phyloP scores from a whole-genome alignment of 2,888 invertebrate species.

The Fragum whitleyi region DNA sequence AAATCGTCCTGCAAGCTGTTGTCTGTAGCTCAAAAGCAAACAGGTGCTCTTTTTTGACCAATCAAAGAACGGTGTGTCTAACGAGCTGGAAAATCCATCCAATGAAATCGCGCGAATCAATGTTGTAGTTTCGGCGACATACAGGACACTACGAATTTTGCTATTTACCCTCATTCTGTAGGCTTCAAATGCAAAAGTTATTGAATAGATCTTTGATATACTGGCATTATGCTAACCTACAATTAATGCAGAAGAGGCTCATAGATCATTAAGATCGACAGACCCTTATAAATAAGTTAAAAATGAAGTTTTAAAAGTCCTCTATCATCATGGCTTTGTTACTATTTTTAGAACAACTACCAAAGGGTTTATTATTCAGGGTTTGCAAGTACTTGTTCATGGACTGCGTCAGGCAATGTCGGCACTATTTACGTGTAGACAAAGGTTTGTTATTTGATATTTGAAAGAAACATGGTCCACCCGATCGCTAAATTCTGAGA shows the following conservation, averaged over 20 bases:
- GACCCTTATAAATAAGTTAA: slow-evolving; percentile 43
- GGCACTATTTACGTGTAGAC: slow-evolving; percentile 72
- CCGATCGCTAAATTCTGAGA: neutral
- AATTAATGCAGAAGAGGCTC: slow-evolving; percentile 28
- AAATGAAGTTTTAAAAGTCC: slow-evolving; percentile 64
- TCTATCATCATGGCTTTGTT: slow-evolving; percentile 66
- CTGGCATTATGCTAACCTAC: slow-evolving; percentile 43
- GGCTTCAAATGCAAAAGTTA: slow-evolving; percentile 37
- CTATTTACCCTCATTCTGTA: slow-evolving; percentile 41
- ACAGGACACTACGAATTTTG: slow-evolving; percentile 26
- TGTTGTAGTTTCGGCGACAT: slow-evolving; percentile 68
- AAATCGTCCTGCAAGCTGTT: slow-evolving; percentile 26
- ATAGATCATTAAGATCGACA: slow-evolving; percentile 11
- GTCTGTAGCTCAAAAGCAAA: slow-evolving; percentile 32
- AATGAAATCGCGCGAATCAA: slow-evolving; percentile 63
- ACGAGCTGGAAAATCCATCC: slow-evolving; percentile 39
- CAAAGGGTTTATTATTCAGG: slow-evolving; percentile 65
- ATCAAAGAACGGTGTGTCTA: neutral
- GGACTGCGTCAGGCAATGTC: slow-evolving; percentile 66
- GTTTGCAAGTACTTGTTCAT: slow-evolving; percentile 75
- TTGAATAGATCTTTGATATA: neutral
- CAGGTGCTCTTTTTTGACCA: slow-evolving; percentile 44
- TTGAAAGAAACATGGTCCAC: neutral
- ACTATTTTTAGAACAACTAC: slow-evolving; percentile 67
- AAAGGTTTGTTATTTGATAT: slow-evolving; percentile 4